Conservation (phyloP, 2,113 vertebrate species). For the Mungos mungo region DNA sequence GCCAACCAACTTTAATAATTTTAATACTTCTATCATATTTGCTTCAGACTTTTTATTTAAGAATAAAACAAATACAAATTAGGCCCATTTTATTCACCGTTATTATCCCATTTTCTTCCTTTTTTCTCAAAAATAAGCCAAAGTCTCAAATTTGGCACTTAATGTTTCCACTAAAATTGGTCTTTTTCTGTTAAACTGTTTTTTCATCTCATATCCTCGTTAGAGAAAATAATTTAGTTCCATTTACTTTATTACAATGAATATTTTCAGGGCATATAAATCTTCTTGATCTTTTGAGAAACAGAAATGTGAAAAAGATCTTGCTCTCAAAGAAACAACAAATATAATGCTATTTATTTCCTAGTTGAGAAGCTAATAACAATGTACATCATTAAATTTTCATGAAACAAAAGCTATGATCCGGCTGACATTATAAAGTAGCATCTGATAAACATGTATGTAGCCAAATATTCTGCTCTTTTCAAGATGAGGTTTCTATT, state of each 20-base stretch:
- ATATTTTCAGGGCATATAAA: not conserved
- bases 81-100: not conserved
- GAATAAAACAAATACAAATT: not conserved
- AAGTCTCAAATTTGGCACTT: not conserved
- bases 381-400: not conserved
- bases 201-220: not conserved
- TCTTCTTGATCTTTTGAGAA: not conserved
- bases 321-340: not conserved
- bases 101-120: not conserved
- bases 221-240: not conserved
- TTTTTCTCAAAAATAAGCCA: not conserved
- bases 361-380: not conserved
- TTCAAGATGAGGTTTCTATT: not conserved
- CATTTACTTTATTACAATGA: not conserved
- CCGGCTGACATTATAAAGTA: not conserved
- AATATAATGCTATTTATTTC: not conserved
- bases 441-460: not conserved
- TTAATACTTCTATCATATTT: not conserved
- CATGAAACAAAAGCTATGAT: not conserved
- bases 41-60: not conserved
- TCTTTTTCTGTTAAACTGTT: not conserved
- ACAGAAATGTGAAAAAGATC: not conserved
- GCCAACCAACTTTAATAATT: not conserved
- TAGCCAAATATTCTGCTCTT: not conserved
- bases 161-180: not conserved